A percentile compares a stretch with the other conserved stretches of the same genome.
Conservation (phyloP, 1,140 invertebrate genomes). For the Musca vetustissima region DNA sequence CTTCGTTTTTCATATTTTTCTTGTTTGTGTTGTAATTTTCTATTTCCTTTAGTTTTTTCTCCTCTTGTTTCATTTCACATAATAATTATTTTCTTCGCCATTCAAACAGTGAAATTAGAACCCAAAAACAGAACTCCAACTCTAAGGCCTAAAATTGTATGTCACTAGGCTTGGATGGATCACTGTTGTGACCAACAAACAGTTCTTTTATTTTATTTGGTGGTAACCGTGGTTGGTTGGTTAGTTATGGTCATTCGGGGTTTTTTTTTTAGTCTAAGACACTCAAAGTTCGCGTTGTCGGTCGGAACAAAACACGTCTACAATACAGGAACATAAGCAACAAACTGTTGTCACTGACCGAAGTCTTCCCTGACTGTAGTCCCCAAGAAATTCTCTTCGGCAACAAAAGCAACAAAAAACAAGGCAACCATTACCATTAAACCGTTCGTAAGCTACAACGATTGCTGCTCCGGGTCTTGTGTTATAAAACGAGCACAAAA, state of each 20-base stretch:
- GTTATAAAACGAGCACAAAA: neutral
- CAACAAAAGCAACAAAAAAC: neutral
- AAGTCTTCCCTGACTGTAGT: constrained; percentile 1
- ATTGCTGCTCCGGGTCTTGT: neutral
- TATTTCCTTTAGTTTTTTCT: too few species aligned
- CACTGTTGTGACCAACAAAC: neutral
- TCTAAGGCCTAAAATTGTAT: neutral
- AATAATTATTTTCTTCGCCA: too few species aligned
- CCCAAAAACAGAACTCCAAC: too few species aligned
- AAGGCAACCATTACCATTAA: too few species aligned
- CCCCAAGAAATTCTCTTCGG: constrained; percentile 2
- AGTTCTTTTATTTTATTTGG: neutral
- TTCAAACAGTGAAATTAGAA: too few species aligned
- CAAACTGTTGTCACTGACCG: constrained; percentile 8
- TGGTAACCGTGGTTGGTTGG: neutral
- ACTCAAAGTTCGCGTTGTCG: neutral
- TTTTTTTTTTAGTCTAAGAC: neutral
- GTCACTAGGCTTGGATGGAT: neutral
- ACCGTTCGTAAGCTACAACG: neutral
- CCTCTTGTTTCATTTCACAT: too few species aligned
- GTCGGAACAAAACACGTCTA: constrained; percentile 4
- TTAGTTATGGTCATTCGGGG: neutral
- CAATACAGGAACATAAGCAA: constrained; percentile 14
- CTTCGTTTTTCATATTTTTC: too few species aligned
- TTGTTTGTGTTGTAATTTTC: too few species aligned